Conservation (phyloP, 30 jellyfish, hydroid and myxozoan genomes). For the Haliclystus octoradiatus region DNA sequence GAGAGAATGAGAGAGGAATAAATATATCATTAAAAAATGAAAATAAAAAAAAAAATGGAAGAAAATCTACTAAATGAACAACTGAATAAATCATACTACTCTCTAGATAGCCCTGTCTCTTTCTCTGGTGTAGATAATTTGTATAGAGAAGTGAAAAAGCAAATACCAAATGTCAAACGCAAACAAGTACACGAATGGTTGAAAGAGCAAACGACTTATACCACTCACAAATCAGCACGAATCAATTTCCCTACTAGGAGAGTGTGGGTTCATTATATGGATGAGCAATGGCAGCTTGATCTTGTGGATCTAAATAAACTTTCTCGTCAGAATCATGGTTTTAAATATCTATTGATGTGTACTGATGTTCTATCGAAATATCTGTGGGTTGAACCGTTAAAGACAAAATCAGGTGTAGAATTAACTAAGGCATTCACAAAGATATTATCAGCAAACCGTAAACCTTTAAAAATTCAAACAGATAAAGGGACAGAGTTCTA, state of each 20-base stretch:
- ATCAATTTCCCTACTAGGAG: conserved; percentile 9
- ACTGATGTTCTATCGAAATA: conserved; percentile 48
- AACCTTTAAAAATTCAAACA: conserved; percentile 10
- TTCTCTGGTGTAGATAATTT: background rate
- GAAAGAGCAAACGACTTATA: background rate
- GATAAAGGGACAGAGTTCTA: conserved; percentile 54
- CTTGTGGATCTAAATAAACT: conserved; percentile 21
- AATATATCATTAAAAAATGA: background rate
- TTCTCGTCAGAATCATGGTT: conserved; percentile 27
- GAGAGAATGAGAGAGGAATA: no score
- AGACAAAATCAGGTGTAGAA: conserved; percentile 23
- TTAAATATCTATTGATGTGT: conserved; percentile 27
- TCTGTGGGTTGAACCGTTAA: conserved; percentile 45
- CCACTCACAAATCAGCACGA: conserved; percentile 21
- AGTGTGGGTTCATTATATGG: conserved; percentile 20
- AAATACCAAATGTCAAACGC: background rate
- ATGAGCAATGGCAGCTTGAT: conserved; percentile 37
- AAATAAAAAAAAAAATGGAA: background rate
- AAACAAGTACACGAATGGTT: background rate
- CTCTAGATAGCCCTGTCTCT: background rate
- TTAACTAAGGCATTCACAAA: conserved; percentile 19
- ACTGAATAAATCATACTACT: background rate
- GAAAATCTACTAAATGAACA: background rate
- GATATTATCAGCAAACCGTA: conserved; percentile 8
- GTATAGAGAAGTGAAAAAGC: background rate